Evolutionary conservation across 2,797 vertebrate species (phyloP), one percentile per base, ranked within the genome.

Genomic region (Sebastes oblongus): DNA sequence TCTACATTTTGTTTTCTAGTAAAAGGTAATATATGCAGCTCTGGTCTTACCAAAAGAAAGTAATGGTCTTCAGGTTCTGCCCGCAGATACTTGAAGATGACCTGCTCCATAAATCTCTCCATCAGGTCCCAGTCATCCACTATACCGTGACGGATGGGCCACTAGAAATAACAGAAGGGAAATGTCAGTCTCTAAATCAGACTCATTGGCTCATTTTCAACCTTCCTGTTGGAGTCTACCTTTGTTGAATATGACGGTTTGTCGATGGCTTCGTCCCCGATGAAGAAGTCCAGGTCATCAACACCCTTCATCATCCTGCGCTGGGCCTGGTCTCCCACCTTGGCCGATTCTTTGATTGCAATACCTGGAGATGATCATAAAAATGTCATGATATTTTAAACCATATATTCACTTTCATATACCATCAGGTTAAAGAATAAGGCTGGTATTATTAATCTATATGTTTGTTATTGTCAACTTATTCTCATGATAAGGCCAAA

Each of bases 111-210:
- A 88, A 98, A 99, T 71, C 97, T 95, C 92, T 99, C 98, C 98
- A 99, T 99, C 90, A 99, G 95, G 89, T 99, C 98, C 98, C 98
- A 99, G 90, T 99, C 98, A 90, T 99, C 98, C 92, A 99, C 96
- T 60, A 99, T 99, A 42, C 98, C 98, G 84, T 99, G 98, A 81
- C 98, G 97, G 77, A 99, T 99, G 56, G 98, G 98, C 98, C 98
- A 99, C 98, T 99, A 88, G 80, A 16, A 75, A 68, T 0, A 3
- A 8, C 6, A 27, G 0, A 70, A 2, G 54, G 27, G 27, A 18
- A 79, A 39, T 1, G 14, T 69, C 3, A 16, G 20, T 4, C 4
- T 6, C 10, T 7, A 4, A n/a, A 59, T 4, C 8, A 36, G 0
- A 52, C 5, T 42, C 39, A 16, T 16, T 3, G 22, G 6, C 13